Base-by-base conservation (phyloP, 1,140 invertebrate species). In the Musca domestica region DNA sequence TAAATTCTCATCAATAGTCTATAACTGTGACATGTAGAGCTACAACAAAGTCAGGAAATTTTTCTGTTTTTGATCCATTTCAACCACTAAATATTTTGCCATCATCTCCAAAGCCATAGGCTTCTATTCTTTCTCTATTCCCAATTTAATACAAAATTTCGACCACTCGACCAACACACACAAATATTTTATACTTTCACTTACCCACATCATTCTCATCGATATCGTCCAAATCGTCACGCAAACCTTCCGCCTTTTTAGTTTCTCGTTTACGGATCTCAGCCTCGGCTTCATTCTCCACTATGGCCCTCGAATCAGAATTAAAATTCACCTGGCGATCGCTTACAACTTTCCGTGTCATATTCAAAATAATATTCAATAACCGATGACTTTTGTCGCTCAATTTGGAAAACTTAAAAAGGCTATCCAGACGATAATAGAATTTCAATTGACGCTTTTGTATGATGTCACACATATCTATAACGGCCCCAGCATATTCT, bases 391-490 rank as follows among this genome's bases (percentile, higher is more conserved):
- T 87, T 48, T 85, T 70, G 65, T 85, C 83, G 3, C 85, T 84
- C 66, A 85, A 84, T 3, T 83, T 82, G 0, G 86, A 83, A 3
- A 86, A 79, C 70, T 85, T 84, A 74, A 88, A 89, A 1, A 89
- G 64, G 0, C 82, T 47, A 49, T 89, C 86, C 9, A 83, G 79
- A 70, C 84, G 75, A 20, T 87, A 70, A 73, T 86, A 83, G 6
- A 88, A 65, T 69, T 88, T 86, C 73, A 86, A 87, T 58, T 87
- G 86, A 49, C 88, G 83, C 70, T 85, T 85, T 73, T 90, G 88
- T 67, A 90, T 83, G 14, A 90, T 87, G 52, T 89, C 85, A 70
- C 88, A 89, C 86, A 90, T 86, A 70, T 88, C 89, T 86, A 90
- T 89, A 0, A 90, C 89, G 68, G 89, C 88, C 75, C 86, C 83